These are phyloP conservation scores for Apostichopus leukothele DNA, from an alignment of 53 echinoderm and acorn worm species.

Conservation along the genomic window DNA sequence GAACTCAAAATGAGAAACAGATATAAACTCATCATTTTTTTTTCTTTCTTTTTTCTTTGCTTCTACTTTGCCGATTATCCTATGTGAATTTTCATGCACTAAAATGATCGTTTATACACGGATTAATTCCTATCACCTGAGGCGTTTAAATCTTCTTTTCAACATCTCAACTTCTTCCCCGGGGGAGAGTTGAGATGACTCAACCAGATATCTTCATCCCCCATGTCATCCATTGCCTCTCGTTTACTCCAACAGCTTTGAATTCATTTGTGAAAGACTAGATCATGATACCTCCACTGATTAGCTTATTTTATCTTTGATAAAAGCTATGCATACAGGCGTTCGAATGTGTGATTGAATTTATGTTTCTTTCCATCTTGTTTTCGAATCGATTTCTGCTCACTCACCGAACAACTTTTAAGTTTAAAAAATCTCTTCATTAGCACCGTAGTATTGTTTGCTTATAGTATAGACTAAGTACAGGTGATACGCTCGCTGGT, in stretches of 20 bases:
- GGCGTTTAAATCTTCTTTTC: slow-evolving; percentile 30
- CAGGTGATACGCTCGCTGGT: slow-evolving; percentile 38
- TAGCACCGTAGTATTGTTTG: slow-evolving; percentile 36
- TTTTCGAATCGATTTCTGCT: slow-evolving; percentile 46
- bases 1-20: background rate
- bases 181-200: slow-evolving; percentile 34
- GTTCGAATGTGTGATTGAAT: slow-evolving; percentile 40
- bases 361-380: slow-evolving; percentile 35
- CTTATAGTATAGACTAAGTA: slow-evolving; percentile 41
- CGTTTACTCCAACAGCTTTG: slow-evolving; percentile 26
- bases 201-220: slow-evolving; percentile 23
- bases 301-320: slow-evolving; percentile 31
- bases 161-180: slow-evolving; percentile 37
- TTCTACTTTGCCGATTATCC: slow-evolving; percentile 28
- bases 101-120: slow-evolving; percentile 43
- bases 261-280: slow-evolving; percentile 38
- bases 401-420: slow-evolving; percentile 22
- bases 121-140: slow-evolving; percentile 41
- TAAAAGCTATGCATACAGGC: slow-evolving; percentile 37
- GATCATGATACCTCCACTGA: slow-evolving; percentile 33
- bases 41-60: background rate
- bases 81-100: slow-evolving; percentile 30
- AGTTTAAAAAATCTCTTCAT: slow-evolving; percentile 39
- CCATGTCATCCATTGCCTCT: background rate
- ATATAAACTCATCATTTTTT: background rate